Base-by-base conservation (phyloP, 2,113 vertebrate genomes). In the Apus apus region DNA sequence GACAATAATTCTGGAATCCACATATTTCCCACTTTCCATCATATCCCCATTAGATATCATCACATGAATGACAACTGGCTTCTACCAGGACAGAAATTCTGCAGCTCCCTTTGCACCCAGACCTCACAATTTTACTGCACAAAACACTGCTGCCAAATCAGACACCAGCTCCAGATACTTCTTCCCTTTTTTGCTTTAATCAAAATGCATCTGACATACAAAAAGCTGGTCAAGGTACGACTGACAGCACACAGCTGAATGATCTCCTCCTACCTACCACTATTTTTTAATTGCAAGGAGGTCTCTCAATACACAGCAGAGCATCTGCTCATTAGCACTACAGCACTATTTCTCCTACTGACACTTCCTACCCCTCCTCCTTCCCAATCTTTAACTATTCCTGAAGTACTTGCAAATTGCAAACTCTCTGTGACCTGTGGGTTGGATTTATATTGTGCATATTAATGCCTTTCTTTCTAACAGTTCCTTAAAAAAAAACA, bases 281-380 rank as follows among this genome's bases (percentile, higher is more conserved):
- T 96, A 95, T 91, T 92, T 97, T 96, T 97, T 98, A 97, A 96
- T 97, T 97, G 92, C 91, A 71, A 75, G 88, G 83, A 98, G 95
- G 94, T 93, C 97, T 97, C 90, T 95, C 93, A 89, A 93, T 90
- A 81, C 87, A 68, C 94, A 95, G 91, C 68, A 95, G 94, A 97
- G 96, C 97, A 97, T 98, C 97, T 98, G 97, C 93, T 98, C 97
- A 96, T 98, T 98, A 98, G 90, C 94, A 93, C 86, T 85, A 92
- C 76, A 92, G 92, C 72, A 71, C 94, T 90, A 80, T 86, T 96
- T 97, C 92, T 97, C 88, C 76, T 82, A 91, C 92, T 96, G 96
- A 96, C 86, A 84, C 88, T 93, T 96, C 73, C 88, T 85, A 87
- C 83, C 93, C 79, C 80, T 94, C 90, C 94, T 95, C 94, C 93